phyloP scores from a whole-genome alignment of 2,888 invertebrate genomes.

The Fragum sueziense region DNA sequence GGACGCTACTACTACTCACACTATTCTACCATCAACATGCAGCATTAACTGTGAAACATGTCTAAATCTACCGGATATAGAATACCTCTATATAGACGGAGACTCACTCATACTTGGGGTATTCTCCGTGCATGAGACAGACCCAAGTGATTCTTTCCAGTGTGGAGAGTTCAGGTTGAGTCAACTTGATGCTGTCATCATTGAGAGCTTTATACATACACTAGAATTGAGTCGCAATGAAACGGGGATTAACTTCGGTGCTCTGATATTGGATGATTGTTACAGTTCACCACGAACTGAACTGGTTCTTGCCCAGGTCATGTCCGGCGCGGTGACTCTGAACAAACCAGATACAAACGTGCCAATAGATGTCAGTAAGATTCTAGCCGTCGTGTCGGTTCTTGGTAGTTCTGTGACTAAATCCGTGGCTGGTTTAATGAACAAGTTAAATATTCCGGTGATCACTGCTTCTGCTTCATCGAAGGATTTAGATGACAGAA shows the following conservation, averaged over 20 bases:
- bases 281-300: conserved; percentile 67
- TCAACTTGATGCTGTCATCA: conserved; percentile 68
- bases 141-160: conserved; percentile 61
- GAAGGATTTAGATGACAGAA: conserved; percentile 72
- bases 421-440: conserved; percentile 67
- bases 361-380: conserved; percentile 58
- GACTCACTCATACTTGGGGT: conserved; percentile 72
- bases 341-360: conserved; percentile 28
- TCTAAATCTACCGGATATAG: conserved; percentile 53
- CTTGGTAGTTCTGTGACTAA: conserved; percentile 81
- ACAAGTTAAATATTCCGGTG: conserved; percentile 69
- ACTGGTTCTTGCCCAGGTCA: conserved; percentile 56
- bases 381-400: conserved; percentile 84
- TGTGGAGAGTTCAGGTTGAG: conserved; percentile 68
- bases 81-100: conserved; percentile 65
- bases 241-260: conserved; percentile 72
- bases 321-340: conserved; percentile 59
- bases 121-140: conserved; percentile 70
- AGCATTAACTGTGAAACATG: conserved; percentile 63
- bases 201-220: conserved; percentile 72
- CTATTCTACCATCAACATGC: conserved; percentile 64
- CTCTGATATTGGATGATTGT: conserved; percentile 76
- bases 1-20: background rate
- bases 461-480: conserved; percentile 76
- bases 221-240: conserved; percentile 55